Evolutionary conservation across 1,140 invertebrate genomes (phyloP).

Genomic region (Proctacanthus coquilletti): DNA sequence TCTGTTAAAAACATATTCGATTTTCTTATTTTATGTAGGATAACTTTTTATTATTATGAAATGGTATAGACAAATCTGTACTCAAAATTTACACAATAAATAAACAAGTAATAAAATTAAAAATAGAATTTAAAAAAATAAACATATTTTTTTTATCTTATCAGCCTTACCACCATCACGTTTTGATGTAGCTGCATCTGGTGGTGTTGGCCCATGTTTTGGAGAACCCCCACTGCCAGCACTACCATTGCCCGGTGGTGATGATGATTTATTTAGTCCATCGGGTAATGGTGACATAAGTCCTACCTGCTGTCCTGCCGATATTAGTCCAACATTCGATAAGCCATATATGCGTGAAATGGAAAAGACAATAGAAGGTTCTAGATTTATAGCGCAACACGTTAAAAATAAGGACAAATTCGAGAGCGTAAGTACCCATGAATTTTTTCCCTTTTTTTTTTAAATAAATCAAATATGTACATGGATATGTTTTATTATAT

Average conservation of each 20-base stretch:
- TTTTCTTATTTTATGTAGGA: background rate
- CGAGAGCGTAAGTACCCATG: conserved; percentile 65
- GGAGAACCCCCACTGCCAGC: conserved; percentile 49
- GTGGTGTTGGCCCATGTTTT: conserved; percentile 40
- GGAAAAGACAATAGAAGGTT: conserved; percentile 78
- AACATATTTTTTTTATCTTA: conserved; percentile 13
- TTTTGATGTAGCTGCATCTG: conserved; percentile 34
- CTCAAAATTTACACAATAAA: too few species aligned
- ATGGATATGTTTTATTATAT: conserved; percentile 1
- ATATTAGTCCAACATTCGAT: conserved; percentile 63
- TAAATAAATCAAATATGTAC: background rate
- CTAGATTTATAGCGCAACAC: conserved; percentile 86
- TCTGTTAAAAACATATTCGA: too few species aligned
- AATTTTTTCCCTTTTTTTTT: too few species aligned
- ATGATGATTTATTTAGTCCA: conserved; percentile 67
- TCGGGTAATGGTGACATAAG: conserved; percentile 38
- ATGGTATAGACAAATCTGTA: background rate
- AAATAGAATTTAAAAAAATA: conserved; percentile 9
- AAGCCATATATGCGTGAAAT: conserved; percentile 58
- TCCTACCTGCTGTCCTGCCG: conserved; percentile 35
- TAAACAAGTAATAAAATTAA: background rate
- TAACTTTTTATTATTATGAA: background rate
- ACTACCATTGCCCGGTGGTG: conserved; percentile 50
- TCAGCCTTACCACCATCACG: conserved; percentile 37
- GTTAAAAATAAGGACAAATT: conserved; percentile 89